Percentiles rank a stretch among this genome's conserved stretches.
Evolutionary conservation across 2,888 invertebrate species (phyloP).

Genomic region (Cantharis rustica): DNA sequence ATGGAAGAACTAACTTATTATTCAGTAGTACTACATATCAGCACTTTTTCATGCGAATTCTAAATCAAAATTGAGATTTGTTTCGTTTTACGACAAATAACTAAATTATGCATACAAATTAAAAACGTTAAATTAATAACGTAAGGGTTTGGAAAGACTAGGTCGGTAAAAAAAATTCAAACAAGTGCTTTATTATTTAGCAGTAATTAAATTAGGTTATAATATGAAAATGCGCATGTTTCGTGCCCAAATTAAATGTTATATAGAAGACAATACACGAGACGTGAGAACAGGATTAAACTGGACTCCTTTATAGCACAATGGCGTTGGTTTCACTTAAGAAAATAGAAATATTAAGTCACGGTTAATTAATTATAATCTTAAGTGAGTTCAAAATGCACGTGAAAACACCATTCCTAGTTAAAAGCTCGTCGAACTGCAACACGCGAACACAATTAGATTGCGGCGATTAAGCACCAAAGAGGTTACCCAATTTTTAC

Average conservation of each 20-base stretch:
- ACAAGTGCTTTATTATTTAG: background rate
- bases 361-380: background rate
- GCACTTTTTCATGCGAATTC: no score
- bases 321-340: background rate
- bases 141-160: no score
- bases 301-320: background rate
- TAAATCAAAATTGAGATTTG: no score
- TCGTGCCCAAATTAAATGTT: background rate
- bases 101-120: no score
- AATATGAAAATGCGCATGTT: background rate
- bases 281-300: background rate
- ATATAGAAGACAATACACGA: background rate
- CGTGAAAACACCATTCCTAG: background rate
- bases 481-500: background rate
- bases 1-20: no score
- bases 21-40: no score
- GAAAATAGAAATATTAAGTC: background rate
- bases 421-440: background rate
- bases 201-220: background rate
- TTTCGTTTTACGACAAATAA: no score
- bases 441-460: background rate
- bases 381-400: background rate
- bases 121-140: no score
- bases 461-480: background rate
- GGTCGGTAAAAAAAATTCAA: no score